Evolutionary conservation across 2,888 invertebrate genomes (phyloP).

Genomic region (Cantharis nigra): DNA sequence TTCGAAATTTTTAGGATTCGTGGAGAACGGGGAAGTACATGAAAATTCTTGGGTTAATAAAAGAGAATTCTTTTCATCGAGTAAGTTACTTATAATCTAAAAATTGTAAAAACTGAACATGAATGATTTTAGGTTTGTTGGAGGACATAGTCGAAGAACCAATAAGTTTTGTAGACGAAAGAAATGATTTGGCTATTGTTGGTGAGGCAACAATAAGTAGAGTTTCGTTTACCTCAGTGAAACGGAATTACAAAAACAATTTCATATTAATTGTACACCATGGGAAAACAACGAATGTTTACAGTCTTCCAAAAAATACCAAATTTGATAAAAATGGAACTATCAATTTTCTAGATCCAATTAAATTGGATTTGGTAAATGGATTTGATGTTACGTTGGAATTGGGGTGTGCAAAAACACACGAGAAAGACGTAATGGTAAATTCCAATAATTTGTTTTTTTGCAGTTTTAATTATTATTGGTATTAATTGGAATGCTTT

Average conservation of each 20-base stretch:
- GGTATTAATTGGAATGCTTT: neutral
- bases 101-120: neutral
- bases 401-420: neutral
- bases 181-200: neutral
- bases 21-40: neutral
- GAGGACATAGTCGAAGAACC: neutral
- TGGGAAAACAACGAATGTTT: neutral
- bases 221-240: neutral
- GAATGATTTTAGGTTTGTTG: neutral
- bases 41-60: neutral
- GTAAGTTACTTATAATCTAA: neutral
- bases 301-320: no score
- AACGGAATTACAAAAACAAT: neutral
- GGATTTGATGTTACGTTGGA: neutral
- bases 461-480: neutral
- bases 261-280: neutral
- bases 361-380: neutral
- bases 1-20: neutral
- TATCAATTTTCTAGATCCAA: neutral
- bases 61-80: neutral
- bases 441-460: neutral
- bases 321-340: no score
- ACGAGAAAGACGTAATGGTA: neutral
- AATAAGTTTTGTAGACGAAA: neutral
- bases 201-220: neutral